Percentiles rank a stretch among this genome's conserved stretches.
Conservation (phyloP, 2,113 vertebrate species). For the Cygnus buccinator region DNA sequence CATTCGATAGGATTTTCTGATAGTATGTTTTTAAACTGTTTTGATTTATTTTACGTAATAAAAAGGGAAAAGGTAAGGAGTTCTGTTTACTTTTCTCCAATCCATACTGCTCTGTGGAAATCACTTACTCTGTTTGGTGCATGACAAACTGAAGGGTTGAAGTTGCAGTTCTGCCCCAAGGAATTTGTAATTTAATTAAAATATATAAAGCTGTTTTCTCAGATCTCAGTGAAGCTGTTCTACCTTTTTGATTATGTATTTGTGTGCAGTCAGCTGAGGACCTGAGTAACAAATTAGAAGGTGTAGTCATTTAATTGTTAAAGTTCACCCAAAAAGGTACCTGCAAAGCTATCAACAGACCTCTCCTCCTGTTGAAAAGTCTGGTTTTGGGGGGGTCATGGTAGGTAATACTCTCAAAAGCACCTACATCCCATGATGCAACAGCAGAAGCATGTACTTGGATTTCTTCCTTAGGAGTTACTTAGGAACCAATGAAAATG, state of each 20-base stretch:
- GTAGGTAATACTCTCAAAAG: background rate
- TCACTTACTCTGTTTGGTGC: slow-evolving; percentile 18
- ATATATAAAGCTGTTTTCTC: slow-evolving; percentile 23
- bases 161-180: slow-evolving; percentile 31
- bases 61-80: slow-evolving; percentile 11
- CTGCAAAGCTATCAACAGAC: background rate
- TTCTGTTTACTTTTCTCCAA: slow-evolving; percentile 5
- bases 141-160: background rate
- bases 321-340: background rate
- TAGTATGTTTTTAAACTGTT: background rate
- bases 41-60: slow-evolving; percentile 18
- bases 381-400: background rate
- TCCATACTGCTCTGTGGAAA: background rate
- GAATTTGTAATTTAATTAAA: slow-evolving; percentile 61
- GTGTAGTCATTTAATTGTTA: background rate
- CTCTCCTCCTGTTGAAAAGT: background rate
- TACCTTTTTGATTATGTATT: slow-evolving; percentile 24
- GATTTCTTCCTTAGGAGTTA: background rate
- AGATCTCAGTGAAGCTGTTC: slow-evolving; percentile 43
- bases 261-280: slow-evolving; percentile 16
- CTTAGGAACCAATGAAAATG: background rate
- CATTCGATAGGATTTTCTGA: slow-evolving; percentile 10
- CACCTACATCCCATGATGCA: background rate
- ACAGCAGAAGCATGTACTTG: background rate
- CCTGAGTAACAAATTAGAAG: background rate